phyloP scores from a whole-genome alignment of 2,113 vertebrate species.

The Pteruthius melanotis region DNA sequence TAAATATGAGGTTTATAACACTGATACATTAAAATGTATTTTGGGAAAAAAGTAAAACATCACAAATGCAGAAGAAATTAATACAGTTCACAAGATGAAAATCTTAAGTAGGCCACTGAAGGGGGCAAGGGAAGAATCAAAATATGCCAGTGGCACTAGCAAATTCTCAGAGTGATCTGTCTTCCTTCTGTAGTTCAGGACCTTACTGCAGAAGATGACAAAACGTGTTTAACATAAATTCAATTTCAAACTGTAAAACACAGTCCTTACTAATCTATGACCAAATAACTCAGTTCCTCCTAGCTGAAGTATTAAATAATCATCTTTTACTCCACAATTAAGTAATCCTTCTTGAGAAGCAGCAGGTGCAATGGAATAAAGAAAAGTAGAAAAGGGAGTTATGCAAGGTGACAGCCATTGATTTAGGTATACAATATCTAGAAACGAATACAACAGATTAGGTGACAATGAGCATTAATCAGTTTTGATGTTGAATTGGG shows the following conservation, averaged over 20 bases:
- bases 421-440: background rate
- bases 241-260: background rate
- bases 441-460: background rate
- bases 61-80: background rate
- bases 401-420: background rate
- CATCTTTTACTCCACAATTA: background rate
- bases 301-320: constrained; percentile 14
- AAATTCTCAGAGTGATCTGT: background rate
- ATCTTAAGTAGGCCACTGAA: background rate
- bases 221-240: background rate
- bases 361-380: background rate
- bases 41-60: background rate
- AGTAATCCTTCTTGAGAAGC: background rate
- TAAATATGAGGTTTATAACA: background rate
- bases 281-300: background rate
- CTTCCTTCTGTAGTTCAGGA: background rate
- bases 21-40: background rate
- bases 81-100: background rate
- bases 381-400: background rate
- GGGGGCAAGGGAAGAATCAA: background rate
- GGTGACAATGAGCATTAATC: background rate
- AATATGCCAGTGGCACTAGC: background rate
- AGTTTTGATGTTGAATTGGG: background rate
- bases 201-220: background rate
- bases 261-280: constrained; percentile 9